Base-by-base conservation (phyloP, 2,797 vertebrate genomes). In the Gorsachius magnificus region DNA sequence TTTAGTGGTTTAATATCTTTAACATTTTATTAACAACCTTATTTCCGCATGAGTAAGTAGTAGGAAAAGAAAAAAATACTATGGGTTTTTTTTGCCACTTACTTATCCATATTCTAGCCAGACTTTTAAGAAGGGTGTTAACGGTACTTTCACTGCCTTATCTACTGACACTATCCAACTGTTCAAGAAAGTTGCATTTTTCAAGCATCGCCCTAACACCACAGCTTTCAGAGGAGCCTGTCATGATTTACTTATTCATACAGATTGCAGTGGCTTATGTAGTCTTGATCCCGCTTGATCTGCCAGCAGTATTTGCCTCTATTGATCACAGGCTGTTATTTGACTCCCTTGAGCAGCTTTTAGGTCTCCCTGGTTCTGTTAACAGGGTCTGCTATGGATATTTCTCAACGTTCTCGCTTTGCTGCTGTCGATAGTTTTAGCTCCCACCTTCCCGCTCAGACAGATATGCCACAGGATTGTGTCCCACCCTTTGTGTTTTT, bases 201-300 rank as follows among this genome's bases (percentile, higher is more conserved):
- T 90, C 93, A 94, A 64, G 72, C 79, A 79, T 93, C 4, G 8
- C 89, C 81, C 71, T 91, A 92, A 80, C 92, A 87, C 87, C 56
- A 50, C 3, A n/a, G 85, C 86, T 96, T 97, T 94, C 75, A 57
- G 89, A 95, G 81, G 71, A 96, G 91, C 75, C 79, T 95, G 94
- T 91, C 93, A 77, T 87, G 92, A 92, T 95, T 97, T 95, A 88
- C 93, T 97, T 97, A 94, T 94, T 97, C 96, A 95, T 95, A 96
- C 93, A 96, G 94, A 96, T 96, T 97, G 87, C 95, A 95, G 85
- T 93, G 97, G 89, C 87, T 97, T 96, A 94, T 92, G 93, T 95
- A 96, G 92, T 80, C 95, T 96, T 96, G 96, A 96, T 96, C 96
- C 96, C 96, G 89, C 95, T 95, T 97, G 96, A 96, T 96, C 95